Conservation (phyloP, 2,888 invertebrate genomes). For the Ctena decussata region DNA sequence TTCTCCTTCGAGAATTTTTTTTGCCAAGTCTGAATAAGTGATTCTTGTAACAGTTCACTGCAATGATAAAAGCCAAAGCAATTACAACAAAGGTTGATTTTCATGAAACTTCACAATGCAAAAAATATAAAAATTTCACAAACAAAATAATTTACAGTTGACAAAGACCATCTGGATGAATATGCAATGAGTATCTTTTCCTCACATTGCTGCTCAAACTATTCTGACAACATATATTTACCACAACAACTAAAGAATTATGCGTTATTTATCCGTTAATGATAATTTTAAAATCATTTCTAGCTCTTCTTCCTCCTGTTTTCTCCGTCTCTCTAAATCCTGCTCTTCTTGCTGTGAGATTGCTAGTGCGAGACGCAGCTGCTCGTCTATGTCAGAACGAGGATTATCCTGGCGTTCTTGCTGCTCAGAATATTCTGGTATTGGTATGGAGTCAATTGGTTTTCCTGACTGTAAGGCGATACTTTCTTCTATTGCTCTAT, state of each 20-base stretch:
- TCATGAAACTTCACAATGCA: too few species aligned
- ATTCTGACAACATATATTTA: background rate
- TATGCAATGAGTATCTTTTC: too few species aligned
- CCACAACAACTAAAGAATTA: background rate
- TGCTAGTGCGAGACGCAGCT: conserved; percentile 84
- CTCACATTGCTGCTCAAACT: too few species aligned
- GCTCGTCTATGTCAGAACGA: conserved; percentile 80
- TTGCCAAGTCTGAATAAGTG: too few species aligned
- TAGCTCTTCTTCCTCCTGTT: conserved; percentile 86
- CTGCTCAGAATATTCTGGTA: conserved; percentile 60
- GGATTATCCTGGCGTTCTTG: conserved; percentile 52
- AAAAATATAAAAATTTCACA: too few species aligned
- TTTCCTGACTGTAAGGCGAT: conserved; percentile 73
- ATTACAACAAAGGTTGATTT: too few species aligned
- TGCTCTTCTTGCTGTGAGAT: conserved; percentile 82
- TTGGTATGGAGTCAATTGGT: conserved; percentile 75
- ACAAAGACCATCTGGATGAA: too few species aligned
- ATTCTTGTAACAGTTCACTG: too few species aligned
- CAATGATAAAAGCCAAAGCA: too few species aligned
- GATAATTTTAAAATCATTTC: conserved; percentile 85
- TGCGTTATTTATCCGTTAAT: conserved; percentile 80
- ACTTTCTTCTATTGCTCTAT: conserved; percentile 87
- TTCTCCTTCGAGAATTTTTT: too few species aligned
- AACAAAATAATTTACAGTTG: too few species aligned
- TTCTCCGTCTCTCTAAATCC: conserved; percentile 73